Evolutionary conservation across 1,140 invertebrate species (phyloP), one percentile per base, ranked within the genome.

Genomic region (Macrocentrus cingulum): DNA sequence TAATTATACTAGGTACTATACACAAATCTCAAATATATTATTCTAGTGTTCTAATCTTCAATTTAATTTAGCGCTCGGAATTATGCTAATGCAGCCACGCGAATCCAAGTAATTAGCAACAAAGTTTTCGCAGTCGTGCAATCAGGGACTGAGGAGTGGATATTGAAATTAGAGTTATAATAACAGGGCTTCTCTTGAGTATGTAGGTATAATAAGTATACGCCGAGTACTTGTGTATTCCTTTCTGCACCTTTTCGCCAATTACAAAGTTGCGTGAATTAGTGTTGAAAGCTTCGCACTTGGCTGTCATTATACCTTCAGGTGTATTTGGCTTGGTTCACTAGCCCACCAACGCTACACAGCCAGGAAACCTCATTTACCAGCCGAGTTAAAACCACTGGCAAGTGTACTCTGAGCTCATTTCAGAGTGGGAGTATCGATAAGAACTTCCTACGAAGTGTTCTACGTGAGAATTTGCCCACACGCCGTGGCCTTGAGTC

Each of bases 381-480:
- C 25, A 29, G 9, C 25, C 4, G 25, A 29, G 25, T 29, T 29
- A 29, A 29, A 9, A 4, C 25, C 4, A 9, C 25, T 29, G 25
- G 20, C 9, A 23, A n/a, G 11, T 46, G 6, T 46, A 46, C 11
- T 7, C n/a, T 8, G 3, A 41, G 9, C 36, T 22, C 8, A n/a
- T n/a, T n/a, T 19, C 2, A 63, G 54, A 66, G 67, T 66, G 67
- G 65, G 67, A 66, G 63, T 55, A 65, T 67, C 62, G 63, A 56
- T 51, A 53, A 22, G 11, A 32, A 49, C 46, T 34, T 46, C 44
- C 44, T 23, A 7, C 19, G 19, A 11, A 15, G 13, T 49, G 9
- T 49, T 49, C 9, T 13, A 4, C 20, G 18, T 49, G 46, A 9
- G 46, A 49, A 49, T 49, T 8, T 18, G 16, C 37, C 15, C 4